Percentiles rank a stretch among this genome's conserved stretches.
These are phyloP conservation scores for Dendrolimus houi DNA, from an alignment of 2,888 invertebrate genomes.

Conservation along the genomic window DNA sequence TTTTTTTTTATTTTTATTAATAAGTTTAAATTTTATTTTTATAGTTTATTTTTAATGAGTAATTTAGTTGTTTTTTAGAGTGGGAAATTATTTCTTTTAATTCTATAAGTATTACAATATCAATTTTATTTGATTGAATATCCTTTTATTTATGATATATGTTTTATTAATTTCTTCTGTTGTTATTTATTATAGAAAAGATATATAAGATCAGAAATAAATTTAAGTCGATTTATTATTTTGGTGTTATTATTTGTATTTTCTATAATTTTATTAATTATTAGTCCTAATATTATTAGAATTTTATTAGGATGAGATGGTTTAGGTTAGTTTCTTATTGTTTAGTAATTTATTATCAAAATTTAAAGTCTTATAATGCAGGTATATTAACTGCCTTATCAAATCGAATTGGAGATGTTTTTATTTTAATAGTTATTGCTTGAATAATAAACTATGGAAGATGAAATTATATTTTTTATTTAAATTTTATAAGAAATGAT, in stretches of 20 bases:
- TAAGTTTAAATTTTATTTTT: constrained; percentile 49
- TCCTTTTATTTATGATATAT: constrained; percentile 79
- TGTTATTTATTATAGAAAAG: constrained; percentile 79
- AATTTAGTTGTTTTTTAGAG: constrained; percentile 67
- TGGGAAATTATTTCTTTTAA: constrained; percentile 72
- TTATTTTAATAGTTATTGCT: constrained; percentile 78
- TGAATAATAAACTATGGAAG: constrained; percentile 74
- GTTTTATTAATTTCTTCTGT: constrained; percentile 81
- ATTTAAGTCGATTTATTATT: constrained; percentile 79
- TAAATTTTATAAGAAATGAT: constrained; percentile 64
- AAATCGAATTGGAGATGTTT: constrained; percentile 85
- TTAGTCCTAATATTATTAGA: constrained; percentile 81
- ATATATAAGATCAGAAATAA: constrained; percentile 77
- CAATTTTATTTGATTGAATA: constrained; percentile 78
- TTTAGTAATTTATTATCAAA: constrained; percentile 84
- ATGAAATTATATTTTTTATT: constrained; percentile 73
- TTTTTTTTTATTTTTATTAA: constrained; percentile 66
- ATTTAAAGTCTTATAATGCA: constrained; percentile 80
- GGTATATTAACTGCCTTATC: constrained; percentile 83
- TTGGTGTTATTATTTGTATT: constrained; percentile 76
- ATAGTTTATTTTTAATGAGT: constrained; percentile 63
- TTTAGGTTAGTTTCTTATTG: constrained; percentile 82
- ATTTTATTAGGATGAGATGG: constrained; percentile 86
- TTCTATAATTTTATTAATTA: no score
- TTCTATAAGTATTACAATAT: constrained; percentile 62